These are phyloP conservation scores for Apogon talboti DNA, from an alignment of 2,797 vertebrate genomes.

Conservation along the genomic window DNA sequence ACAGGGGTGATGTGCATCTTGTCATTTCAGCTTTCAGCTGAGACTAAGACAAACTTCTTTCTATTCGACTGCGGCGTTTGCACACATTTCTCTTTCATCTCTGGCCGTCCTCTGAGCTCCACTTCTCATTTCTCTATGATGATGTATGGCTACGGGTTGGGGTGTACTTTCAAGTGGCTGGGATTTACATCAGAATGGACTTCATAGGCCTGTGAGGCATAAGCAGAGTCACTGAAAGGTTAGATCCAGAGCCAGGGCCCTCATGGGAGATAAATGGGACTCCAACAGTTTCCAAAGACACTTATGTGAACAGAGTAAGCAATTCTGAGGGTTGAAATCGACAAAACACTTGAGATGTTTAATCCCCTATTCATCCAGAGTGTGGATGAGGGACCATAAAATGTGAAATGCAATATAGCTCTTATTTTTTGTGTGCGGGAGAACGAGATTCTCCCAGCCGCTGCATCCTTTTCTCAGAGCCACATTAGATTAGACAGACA, in stretches of 20 bases:
- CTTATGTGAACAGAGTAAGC: constrained; percentile 43
- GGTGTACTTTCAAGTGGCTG: constrained; percentile 36
- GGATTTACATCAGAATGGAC: constrained; percentile 58
- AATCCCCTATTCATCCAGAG: constrained; percentile 55
- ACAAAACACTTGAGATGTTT: constrained; percentile 56
- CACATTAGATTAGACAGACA: constrained; percentile 53
- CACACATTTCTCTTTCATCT: constrained; percentile 32
- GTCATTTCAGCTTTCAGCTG: constrained; percentile 37
- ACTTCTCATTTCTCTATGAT: constrained; percentile 7
- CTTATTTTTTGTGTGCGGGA: constrained; percentile 6
- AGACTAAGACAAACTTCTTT: constrained; percentile 22
- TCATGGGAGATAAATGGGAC: constrained; percentile 42
- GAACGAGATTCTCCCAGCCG: constrained; percentile 22
- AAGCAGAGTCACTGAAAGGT: constrained; percentile 50
- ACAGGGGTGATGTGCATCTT: constrained; percentile 33
- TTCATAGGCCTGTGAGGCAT: constrained; percentile 16
- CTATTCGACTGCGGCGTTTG: constrained; percentile 28
- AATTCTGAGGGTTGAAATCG: constrained; percentile 36
- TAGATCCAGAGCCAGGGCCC: constrained; percentile 28
- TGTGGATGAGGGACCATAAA: constrained; percentile 37
- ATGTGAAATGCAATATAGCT: constrained; percentile 50
- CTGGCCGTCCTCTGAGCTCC: constrained; percentile 11
- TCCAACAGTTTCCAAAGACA: constrained; percentile 45
- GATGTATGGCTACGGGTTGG: constrained; percentile 27
- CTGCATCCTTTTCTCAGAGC: constrained; percentile 40